Conservation (phyloP, 2,888 invertebrate genomes). For the Timema cristinae region DNA sequence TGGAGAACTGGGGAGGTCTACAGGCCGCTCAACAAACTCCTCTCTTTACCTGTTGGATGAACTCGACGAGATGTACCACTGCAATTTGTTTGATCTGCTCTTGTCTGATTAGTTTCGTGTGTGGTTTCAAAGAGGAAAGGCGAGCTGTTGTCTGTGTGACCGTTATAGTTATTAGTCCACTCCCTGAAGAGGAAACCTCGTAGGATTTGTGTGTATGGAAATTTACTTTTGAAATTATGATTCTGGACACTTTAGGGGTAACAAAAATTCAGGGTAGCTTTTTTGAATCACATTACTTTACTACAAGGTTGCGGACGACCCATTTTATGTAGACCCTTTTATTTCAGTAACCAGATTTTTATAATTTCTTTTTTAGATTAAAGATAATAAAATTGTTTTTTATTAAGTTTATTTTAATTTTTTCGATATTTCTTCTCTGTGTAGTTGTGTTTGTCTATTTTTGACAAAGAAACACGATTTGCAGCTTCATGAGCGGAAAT, state of each 20-base stretch:
- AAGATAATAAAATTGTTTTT: not conserved
- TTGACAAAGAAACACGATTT: too few relatives aligned
- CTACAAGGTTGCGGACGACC: not conserved
- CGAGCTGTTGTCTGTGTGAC: too few relatives aligned
- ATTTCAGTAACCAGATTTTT: not conserved
- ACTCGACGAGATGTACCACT: too few relatives aligned
- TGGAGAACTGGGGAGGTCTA: too few relatives aligned
- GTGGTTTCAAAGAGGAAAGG: too few relatives aligned
- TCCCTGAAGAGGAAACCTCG: not conserved
- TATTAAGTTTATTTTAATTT: not conserved
- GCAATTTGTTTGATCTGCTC: too few relatives aligned
- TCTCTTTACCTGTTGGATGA: too few relatives aligned
- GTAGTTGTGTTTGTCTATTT: too few relatives aligned
- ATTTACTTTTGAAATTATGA: not conserved
- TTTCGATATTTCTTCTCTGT: not conserved
- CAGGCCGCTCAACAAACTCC: too few relatives aligned
- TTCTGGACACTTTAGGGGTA: not conserved
- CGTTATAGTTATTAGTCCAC: not conserved
- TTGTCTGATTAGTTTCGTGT: too few relatives aligned
- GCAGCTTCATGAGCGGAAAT: not conserved
- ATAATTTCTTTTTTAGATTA: not conserved
- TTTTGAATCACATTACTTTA: not conserved
- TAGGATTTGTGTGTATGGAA: conserved; percentile 1
- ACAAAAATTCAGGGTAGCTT: not conserved
- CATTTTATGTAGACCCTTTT: not conserved